phyloP scores from a whole-genome alignment of 2,888 invertebrate genomes.

The Mechanitis messenoides region DNA sequence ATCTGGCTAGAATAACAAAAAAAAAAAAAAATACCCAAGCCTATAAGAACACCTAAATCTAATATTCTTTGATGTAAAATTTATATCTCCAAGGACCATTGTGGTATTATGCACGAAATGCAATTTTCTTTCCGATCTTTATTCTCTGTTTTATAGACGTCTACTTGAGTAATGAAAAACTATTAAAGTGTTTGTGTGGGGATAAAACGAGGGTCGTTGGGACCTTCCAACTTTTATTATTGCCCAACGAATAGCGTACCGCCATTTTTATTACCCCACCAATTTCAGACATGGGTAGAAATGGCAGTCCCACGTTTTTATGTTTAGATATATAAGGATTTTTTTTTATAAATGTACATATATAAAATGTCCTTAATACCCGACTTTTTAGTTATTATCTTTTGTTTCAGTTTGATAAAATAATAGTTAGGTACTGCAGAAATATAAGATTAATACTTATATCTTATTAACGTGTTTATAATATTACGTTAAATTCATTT shows the following conservation, averaged over 20 bases:
- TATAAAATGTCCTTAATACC: not conserved
- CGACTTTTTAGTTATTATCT: not conserved
- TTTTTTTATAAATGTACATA: not conserved
- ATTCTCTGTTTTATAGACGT: slow-evolving; percentile 64
- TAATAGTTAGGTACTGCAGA: not conserved
- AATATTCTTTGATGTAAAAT: slow-evolving; percentile 54
- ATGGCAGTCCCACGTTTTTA: slow-evolving; percentile 51
- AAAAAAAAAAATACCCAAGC: no score
- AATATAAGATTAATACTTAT: no score
- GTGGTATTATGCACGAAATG: slow-evolving; percentile 66
- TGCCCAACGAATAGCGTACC: slow-evolving; percentile 55
- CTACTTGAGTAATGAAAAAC: slow-evolving; percentile 76
- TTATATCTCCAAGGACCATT: slow-evolving; percentile 48
- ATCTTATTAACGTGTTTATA: no score
- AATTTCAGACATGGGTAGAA: slow-evolving; percentile 61
- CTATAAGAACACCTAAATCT: slow-evolving; percentile 40
- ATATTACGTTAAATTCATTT: no score
- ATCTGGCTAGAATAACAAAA: no score
- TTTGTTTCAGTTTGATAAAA: not conserved
- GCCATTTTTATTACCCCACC: slow-evolving; percentile 63
- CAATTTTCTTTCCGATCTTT: slow-evolving; percentile 70
- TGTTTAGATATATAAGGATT: not conserved
- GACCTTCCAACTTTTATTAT: slow-evolving; percentile 65
- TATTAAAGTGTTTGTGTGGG: slow-evolving; percentile 69
- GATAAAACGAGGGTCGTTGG: slow-evolving; percentile 65